phyloP scores from a whole-genome alignment of 2,113 vertebrate genomes.

The Toxostoma redivivum region DNA sequence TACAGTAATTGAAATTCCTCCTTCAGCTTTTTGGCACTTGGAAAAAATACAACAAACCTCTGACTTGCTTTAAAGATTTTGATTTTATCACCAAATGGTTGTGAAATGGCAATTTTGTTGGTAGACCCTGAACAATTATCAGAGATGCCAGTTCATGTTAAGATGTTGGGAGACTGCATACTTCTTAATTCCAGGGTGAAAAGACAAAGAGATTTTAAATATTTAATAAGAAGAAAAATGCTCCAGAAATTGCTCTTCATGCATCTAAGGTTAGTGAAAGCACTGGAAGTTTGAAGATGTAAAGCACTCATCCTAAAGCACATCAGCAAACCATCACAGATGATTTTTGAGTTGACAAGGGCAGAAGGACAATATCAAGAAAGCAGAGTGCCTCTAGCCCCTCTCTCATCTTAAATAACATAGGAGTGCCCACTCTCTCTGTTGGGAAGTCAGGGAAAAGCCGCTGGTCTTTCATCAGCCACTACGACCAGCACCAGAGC shows the following conservation, averaged over 20 bases:
- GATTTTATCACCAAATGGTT: not conserved
- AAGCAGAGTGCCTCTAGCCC: not conserved
- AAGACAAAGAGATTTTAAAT: not conserved
- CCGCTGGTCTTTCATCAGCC: not conserved
- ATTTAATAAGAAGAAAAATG: not conserved
- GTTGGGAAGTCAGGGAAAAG: not conserved
- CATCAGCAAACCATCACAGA: not conserved
- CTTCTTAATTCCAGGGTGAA: not conserved
- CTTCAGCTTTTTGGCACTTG: not conserved
- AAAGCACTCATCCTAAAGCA: not conserved
- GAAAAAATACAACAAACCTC: not conserved
- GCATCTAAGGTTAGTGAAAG: not conserved
- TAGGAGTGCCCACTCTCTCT: fast-evolving
- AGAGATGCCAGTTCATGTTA: not conserved
- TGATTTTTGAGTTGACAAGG: not conserved
- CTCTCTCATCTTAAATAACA: not conserved
- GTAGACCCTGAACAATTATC: not conserved
- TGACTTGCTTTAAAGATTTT: not conserved
- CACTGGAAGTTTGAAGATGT: not conserved
- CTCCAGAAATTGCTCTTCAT: not conserved
- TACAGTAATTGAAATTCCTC: not conserved
- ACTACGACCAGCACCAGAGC: not conserved
- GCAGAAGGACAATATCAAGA: not conserved
- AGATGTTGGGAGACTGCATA: not conserved
- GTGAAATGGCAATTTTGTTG: not conserved